Conservation (phyloP, 2,888 invertebrate species). For the Netelia melanura region DNA sequence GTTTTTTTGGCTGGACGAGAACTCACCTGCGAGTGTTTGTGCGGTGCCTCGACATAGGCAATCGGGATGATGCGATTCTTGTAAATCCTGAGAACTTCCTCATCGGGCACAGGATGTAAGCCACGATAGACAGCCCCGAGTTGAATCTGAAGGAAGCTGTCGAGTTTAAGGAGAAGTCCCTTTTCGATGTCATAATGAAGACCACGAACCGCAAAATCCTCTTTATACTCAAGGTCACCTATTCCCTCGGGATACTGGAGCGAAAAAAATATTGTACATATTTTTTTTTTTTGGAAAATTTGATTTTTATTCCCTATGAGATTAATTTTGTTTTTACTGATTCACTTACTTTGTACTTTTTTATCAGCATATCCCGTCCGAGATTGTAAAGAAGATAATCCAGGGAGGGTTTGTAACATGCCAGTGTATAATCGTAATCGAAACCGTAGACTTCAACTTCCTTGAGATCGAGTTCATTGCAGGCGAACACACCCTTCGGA, state of each 20-base stretch:
- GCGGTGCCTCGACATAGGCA: slow-evolving; percentile 93
- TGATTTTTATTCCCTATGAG: background rate
- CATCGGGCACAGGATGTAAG: slow-evolving; percentile 91
- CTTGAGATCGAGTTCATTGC: slow-evolving; percentile 96
- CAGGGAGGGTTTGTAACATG: slow-evolving; percentile 96
- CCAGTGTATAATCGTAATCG: slow-evolving; percentile 99
- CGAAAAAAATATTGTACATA: background rate
- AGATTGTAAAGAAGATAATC: slow-evolving; percentile 96
- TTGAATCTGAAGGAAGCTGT: slow-evolving; percentile 98
- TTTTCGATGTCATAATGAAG: slow-evolving; percentile 99
- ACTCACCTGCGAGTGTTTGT: slow-evolving; percentile 89
- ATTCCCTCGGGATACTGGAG: slow-evolving; percentile 95
- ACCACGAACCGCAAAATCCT: slow-evolving; percentile 97
- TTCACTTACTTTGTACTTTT: slow-evolving; percentile 92
- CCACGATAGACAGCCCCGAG: slow-evolving; percentile 97
- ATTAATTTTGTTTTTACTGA: slow-evolving; percentile 28
- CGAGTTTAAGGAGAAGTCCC: slow-evolving; percentile 96
- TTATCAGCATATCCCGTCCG: slow-evolving; percentile 94
- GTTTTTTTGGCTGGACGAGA: slow-evolving; percentile 12
- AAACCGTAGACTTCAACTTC: slow-evolving; percentile 98
- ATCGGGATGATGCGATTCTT: slow-evolving; percentile 94
- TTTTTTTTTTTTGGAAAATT: background rate
- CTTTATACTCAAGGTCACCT: slow-evolving; percentile 92
- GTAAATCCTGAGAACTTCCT: slow-evolving; percentile 94
- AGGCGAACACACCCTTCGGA: slow-evolving; percentile 96